A percentile compares a stretch with the other conserved stretches of the same genome.
These are phyloP conservation scores for Sylvicapra grimmia DNA, from an alignment of 2,113 vertebrate species.

Conservation along the genomic window DNA sequence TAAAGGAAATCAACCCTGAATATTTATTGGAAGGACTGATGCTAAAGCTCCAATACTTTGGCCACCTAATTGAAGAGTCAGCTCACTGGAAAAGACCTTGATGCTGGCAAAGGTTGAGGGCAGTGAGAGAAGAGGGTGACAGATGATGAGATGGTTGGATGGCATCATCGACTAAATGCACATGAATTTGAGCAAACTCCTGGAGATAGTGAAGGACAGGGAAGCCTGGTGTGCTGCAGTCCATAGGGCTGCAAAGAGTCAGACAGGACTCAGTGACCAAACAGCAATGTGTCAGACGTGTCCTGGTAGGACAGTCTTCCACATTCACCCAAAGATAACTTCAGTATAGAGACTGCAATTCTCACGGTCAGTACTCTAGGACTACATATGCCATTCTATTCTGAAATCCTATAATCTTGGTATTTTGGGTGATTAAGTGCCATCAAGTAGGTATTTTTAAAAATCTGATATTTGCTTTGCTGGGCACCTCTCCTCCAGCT, in stretches of 20 bases:
- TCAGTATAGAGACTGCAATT: background rate
- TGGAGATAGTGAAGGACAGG: background rate
- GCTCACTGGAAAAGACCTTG: background rate
- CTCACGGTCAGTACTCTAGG: background rate
- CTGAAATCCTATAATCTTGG: background rate
- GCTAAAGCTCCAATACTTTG: background rate
- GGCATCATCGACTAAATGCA: background rate
- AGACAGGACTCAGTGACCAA: background rate
- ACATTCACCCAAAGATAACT: background rate
- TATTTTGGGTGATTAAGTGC: background rate
- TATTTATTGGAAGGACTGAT: background rate
- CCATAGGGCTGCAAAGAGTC: background rate
- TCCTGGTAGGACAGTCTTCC: background rate
- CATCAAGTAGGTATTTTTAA: background rate
- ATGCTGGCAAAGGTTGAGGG: background rate
- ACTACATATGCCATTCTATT: background rate
- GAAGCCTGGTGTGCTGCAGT: background rate
- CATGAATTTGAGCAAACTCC: background rate
- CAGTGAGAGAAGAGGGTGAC: background rate
- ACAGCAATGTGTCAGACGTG: accelerated
- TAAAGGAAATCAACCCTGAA: background rate
- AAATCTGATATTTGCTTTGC: background rate
- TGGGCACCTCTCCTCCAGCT: background rate
- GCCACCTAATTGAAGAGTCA: background rate
- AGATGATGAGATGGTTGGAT: background rate